Evolutionary conservation across 1,140 invertebrate species (phyloP), one percentile per base, ranked within the genome.

Genomic region (Scylla paramamosain): DNA sequence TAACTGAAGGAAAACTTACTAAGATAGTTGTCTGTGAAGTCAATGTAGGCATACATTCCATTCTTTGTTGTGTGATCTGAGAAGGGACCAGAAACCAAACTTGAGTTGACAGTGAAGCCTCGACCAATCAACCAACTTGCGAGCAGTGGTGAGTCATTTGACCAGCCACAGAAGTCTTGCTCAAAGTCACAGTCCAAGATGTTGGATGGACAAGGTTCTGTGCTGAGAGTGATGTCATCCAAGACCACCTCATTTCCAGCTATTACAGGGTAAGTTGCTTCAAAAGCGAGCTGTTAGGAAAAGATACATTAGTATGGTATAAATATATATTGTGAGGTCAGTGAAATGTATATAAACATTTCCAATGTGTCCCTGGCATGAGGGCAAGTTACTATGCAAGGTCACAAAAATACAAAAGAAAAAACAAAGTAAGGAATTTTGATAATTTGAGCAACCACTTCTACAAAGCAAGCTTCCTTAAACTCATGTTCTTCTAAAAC

Each of bases 21-120:
- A 2, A 20, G 20, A 77, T 77, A n/a, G 25, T 20, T 77, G n/a
- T 77, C 32, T 39, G 95, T 96, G 94, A 96, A 96, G 94, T 96
- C 95, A 39, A 95, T 67, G 45, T 96, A 96, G 12, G 95, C 94
- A 84, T 96, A 96, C 88, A 96, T 59, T 16, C 95, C 95, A 91
- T 95, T 91, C 52, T 86, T 16, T 83, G 94, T 86, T 0, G 95
- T 96, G 92, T 96, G 95, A 67, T 96, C 95, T 20, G 31, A n/a
- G 31, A 94, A 67, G 29, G 94, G 95, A 2, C 95, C 95, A 25
- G 93, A 84, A 8, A 96, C 95, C 12, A n/a, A n/a, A 39, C 84
- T 83, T 12, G 93, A 86, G 32, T 93, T 29, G 25, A 39, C 45
- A 25, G 93, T 96, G 59, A 93, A 86, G 20, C 95, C 95, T 83